Conservation (phyloP, 2,888 invertebrate genomes). For the Eledone cirrhosa region DNA sequence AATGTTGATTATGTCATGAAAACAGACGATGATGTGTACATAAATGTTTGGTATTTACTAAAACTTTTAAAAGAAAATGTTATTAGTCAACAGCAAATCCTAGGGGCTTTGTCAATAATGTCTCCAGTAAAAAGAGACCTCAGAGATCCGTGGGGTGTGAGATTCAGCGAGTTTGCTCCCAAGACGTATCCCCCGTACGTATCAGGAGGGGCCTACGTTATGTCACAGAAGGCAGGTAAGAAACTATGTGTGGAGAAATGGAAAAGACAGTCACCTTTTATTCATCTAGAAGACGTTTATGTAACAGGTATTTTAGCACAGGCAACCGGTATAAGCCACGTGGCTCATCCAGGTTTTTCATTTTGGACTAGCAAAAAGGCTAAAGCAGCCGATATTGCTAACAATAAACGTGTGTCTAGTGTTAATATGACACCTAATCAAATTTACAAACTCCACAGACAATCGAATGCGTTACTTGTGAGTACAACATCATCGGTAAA, state of each 20-base stretch:
- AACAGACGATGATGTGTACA: conserved; percentile 44
- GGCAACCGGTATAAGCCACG: conserved; percentile 35
- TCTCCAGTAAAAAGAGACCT: conserved; percentile 39
- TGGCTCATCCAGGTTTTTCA: conserved; percentile 38
- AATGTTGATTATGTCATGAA: conserved; percentile 40
- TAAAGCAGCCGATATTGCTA: conserved; percentile 38
- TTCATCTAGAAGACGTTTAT: conserved; percentile 44
- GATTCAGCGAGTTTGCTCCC: conserved; percentile 34
- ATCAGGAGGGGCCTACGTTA: conserved; percentile 43
- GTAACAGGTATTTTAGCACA: conserved; percentile 42
- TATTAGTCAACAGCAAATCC: conserved; percentile 32
- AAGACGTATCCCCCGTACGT: conserved; percentile 39
- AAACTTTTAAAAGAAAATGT: conserved; percentile 32
- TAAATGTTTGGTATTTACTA: conserved; percentile 39
- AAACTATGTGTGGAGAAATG: conserved; percentile 29
- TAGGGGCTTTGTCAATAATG: conserved; percentile 40
- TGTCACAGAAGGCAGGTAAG: conserved; percentile 34
- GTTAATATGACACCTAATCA: conserved; percentile 39
- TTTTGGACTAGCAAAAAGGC: conserved; percentile 41
- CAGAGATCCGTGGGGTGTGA: conserved; percentile 42
- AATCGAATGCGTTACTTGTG: conserved; percentile 31
- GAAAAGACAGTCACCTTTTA: conserved; percentile 24
- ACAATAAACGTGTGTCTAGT: conserved; percentile 34
- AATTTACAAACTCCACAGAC: conserved; percentile 35
- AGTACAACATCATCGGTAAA: conserved; percentile 14